These are phyloP conservation scores for Scomber scombrus DNA, from an alignment of 2,113 vertebrate species.

Conservation along the genomic window DNA sequence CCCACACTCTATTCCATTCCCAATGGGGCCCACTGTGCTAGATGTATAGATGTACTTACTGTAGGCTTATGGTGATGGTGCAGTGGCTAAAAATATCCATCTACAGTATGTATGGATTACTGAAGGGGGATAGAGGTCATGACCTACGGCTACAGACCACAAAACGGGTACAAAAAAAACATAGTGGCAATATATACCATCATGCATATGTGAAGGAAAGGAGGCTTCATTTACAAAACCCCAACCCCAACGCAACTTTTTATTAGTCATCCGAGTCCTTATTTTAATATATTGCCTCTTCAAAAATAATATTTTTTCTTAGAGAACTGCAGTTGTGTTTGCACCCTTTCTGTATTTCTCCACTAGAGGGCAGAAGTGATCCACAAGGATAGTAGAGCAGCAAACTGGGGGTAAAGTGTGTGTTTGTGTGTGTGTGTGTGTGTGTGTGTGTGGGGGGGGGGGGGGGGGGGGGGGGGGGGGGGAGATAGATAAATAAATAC, in stretches of 20 bases:
- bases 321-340: background rate
- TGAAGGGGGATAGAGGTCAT: background rate
- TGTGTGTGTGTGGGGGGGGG: too few relatives aligned
- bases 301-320: background rate
- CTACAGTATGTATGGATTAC: conserved; percentile 16
- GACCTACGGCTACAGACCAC: background rate
- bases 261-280: background rate
- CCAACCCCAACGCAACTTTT: background rate
- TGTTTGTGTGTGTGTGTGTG: too few relatives aligned
- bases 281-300: background rate
- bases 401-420: background rate
- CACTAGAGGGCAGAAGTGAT: conserved; percentile 73
- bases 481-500: background rate
- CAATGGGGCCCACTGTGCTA: background rate
- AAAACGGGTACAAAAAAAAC: background rate
- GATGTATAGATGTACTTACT: conserved; percentile 14
- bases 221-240: background rate
- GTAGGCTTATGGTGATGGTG: background rate
- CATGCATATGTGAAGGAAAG: background rate
- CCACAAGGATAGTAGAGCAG: conserved; percentile 12
- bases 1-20: conserved; percentile 8
- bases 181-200: too few relatives aligned
- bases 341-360: conserved; percentile 13
- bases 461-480: too few relatives aligned
- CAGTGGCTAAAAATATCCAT: conserved; percentile 23